These are phyloP conservation scores for Lepidothrix coronata DNA, from an alignment of 2,113 vertebrate species.

Conservation along the genomic window DNA sequence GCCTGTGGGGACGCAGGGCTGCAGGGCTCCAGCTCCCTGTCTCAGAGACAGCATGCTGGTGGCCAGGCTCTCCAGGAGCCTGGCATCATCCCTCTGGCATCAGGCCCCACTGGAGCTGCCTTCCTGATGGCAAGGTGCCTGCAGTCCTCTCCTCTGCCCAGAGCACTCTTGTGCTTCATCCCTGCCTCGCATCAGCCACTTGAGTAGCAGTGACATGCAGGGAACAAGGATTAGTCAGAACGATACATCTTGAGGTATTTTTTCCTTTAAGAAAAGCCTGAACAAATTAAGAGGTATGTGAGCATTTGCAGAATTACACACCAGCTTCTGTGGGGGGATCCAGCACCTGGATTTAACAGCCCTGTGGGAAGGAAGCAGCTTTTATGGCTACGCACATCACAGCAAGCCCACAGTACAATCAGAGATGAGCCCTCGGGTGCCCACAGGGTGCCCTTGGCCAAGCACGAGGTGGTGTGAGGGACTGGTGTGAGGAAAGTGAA, in stretches of 20 bases:
- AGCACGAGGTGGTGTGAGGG: neutral
- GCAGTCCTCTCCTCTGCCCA: neutral
- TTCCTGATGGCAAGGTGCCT: fast-evolving
- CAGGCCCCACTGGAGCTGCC: neutral
- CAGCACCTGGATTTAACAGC: neutral
- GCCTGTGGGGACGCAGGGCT: neutral
- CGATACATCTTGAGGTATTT: neutral
- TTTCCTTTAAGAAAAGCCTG: neutral
- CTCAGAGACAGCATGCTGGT: neutral
- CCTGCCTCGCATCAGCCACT: neutral
- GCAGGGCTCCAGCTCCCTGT: neutral
- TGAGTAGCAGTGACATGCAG: neutral
- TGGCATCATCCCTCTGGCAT: neutral
- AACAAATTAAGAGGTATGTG: neutral
- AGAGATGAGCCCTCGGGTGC: neutral
- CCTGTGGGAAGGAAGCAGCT: neutral
- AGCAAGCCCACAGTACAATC: neutral
- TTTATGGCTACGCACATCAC: neutral
- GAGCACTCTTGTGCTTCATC: neutral
- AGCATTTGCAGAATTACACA: neutral
- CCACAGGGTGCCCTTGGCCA: fast-evolving
- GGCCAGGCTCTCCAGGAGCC: neutral
- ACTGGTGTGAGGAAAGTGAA: neutral
- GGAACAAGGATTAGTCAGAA: neutral
- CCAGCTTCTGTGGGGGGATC: neutral